Evolutionary conservation across 2,113 vertebrate species (phyloP).

Genomic region (Chaenocephalus aceratus): DNA sequence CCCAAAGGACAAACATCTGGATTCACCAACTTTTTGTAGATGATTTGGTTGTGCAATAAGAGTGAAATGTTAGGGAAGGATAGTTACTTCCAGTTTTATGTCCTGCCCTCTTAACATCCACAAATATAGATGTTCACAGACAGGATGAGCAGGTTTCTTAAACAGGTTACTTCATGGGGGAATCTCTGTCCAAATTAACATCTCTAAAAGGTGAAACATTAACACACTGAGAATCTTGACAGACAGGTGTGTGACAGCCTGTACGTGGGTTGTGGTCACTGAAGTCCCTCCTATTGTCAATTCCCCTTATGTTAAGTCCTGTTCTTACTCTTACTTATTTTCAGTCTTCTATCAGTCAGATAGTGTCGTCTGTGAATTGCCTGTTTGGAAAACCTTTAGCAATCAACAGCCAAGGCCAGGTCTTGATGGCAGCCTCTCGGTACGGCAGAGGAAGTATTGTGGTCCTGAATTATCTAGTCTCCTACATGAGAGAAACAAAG

Average conservation of each 20-base stretch:
- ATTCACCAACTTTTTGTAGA: no score
- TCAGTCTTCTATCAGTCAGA: background rate
- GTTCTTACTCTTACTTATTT: background rate
- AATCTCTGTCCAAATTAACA: background rate
- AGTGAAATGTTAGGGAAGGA: no score
- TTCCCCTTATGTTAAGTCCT: background rate
- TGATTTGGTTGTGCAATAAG: no score
- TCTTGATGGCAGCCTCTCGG: slow-evolving; percentile 82
- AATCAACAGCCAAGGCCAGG: slow-evolving; percentile 79
- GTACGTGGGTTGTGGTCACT: background rate
- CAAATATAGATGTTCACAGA: background rate
- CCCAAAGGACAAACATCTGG: no score
- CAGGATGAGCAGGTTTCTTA: slow-evolving; percentile 9
- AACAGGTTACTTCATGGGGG: background rate
- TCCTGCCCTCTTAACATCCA: background rate
- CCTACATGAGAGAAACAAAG: no score
- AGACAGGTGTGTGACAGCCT: background rate
- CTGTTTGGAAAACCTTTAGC: slow-evolving; percentile 60
- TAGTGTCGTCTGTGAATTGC: background rate
- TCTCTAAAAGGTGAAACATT: no score
- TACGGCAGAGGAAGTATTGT: slow-evolving; percentile 87
- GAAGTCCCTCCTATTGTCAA: slow-evolving; percentile 5
- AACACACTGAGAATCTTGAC: background rate
- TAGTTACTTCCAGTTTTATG: no score
- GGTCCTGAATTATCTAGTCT: slow-evolving; percentile 16